Evolutionary conservation across 2,113 vertebrate species (phyloP).

Genomic region (Anhinga anhinga): DNA sequence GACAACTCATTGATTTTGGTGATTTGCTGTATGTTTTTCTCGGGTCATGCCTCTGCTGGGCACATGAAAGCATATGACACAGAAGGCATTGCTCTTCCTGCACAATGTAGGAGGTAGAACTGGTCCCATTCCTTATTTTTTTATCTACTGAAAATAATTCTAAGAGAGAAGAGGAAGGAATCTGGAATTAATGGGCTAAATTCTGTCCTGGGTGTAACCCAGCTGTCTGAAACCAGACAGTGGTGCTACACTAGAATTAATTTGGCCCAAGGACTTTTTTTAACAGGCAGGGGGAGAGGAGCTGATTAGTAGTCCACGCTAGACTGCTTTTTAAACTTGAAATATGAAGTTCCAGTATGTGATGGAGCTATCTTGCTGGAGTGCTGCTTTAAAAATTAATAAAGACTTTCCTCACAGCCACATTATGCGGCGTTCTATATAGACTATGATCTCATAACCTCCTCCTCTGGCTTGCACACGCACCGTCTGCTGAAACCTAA

Average conservation of each 20-base stretch:
- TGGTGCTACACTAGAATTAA: not conserved
- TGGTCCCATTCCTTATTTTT: not conserved
- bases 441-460: constrained; percentile 73
- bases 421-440: constrained; percentile 9
- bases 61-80: not conserved
- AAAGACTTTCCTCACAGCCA: constrained; percentile 6
- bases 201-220: not conserved
- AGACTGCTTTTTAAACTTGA: not conserved
- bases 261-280: not conserved
- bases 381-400: constrained; percentile 52
- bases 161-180: not conserved
- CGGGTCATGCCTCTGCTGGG: not conserved
- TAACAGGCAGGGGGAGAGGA: not conserved
- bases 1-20: not conserved
- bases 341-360: not conserved
- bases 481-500: constrained; percentile 69
- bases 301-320: not conserved
- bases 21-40: not conserved
- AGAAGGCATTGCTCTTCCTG: not conserved
- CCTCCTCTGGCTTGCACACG: constrained; percentile 9
- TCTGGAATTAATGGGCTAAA: not conserved
- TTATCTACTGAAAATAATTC: not conserved
- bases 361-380: not conserved
- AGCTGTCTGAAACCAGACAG: not conserved
- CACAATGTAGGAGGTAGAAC: not conserved